Conservation (phyloP, 2,113 vertebrate genomes). For the Microtus richardsoni region DNA sequence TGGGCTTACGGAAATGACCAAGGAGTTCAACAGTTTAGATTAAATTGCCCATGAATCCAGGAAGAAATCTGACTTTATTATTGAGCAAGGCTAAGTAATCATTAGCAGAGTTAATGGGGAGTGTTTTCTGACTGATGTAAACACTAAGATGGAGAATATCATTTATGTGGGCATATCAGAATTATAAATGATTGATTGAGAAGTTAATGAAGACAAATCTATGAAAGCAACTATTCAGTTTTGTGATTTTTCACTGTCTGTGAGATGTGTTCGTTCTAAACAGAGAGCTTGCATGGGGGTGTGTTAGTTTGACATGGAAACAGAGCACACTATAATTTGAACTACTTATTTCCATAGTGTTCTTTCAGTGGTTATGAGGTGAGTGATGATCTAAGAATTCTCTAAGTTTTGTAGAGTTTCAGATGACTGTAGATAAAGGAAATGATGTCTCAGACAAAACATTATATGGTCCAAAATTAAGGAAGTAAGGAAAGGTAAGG, state of each 20-base stretch:
- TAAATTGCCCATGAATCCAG: background rate
- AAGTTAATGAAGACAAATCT: constrained; percentile 24
- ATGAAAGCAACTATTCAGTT: constrained; percentile 3
- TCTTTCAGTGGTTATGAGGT: background rate
- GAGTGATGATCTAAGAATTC: background rate
- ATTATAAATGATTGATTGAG: constrained; percentile 24
- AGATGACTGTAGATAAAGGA: background rate
- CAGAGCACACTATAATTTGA: background rate
- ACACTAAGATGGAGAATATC: background rate
- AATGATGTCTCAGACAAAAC: background rate
- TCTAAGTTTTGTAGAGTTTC: background rate
- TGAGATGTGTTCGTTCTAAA: background rate
- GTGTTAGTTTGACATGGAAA: background rate
- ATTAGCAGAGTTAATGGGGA: constrained; percentile 33
- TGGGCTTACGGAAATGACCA: background rate
- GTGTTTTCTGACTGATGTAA: background rate
- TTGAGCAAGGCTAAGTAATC: constrained; percentile 28
- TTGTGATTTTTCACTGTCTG: background rate
- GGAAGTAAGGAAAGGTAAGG: background rate
- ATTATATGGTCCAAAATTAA: background rate
- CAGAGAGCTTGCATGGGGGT: background rate
- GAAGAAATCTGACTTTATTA: constrained; percentile 7
- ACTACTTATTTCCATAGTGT: background rate
- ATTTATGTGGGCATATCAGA: background rate
- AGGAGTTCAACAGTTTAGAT: constrained; percentile 30